Percentiles rank a stretch among this genome's conserved stretches.
phyloP scores from a whole-genome alignment of 2,888 invertebrate genomes.

The Mactromeris polynyma region DNA sequence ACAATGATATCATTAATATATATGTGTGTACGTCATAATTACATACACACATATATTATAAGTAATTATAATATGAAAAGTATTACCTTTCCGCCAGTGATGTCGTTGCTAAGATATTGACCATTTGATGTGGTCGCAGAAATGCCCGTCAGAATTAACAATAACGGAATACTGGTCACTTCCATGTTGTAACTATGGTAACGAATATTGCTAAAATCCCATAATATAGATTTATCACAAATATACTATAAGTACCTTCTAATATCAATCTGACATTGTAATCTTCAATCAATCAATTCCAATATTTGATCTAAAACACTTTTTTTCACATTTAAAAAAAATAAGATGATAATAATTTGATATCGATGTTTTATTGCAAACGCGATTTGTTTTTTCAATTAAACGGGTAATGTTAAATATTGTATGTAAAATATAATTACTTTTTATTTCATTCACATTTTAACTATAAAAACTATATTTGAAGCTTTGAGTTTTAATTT shows the following conservation, averaged over 20 bases:
- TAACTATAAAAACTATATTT: too few species aligned
- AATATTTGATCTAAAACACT: neutral
- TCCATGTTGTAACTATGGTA: neutral
- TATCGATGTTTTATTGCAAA: too few species aligned
- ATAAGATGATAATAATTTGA: too few species aligned
- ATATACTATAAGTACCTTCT: neutral
- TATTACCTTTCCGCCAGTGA: slow-evolving; percentile 50
- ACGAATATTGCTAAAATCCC: neutral
- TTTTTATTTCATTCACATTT: too few species aligned
- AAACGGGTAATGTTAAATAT: too few species aligned
- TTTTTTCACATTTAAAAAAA: too few species aligned
- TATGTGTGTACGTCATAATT: too few species aligned
- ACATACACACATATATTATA: too few species aligned
- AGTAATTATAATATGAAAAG: neutral
- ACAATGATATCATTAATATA: too few species aligned
- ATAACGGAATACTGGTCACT: neutral
- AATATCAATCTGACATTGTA: neutral
- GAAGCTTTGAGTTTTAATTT: too few species aligned
- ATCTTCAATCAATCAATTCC: neutral
- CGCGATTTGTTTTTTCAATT: too few species aligned
- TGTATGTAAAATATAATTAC: too few species aligned
- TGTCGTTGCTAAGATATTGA: slow-evolving; percentile 47
- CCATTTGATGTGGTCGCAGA: slow-evolving; percentile 11
- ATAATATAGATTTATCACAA: neutral
- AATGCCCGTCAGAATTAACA: slow-evolving; percentile 13